Evolutionary conservation across 2,888 invertebrate species (phyloP).

Genomic region (Drosophila meridiana): DNA sequence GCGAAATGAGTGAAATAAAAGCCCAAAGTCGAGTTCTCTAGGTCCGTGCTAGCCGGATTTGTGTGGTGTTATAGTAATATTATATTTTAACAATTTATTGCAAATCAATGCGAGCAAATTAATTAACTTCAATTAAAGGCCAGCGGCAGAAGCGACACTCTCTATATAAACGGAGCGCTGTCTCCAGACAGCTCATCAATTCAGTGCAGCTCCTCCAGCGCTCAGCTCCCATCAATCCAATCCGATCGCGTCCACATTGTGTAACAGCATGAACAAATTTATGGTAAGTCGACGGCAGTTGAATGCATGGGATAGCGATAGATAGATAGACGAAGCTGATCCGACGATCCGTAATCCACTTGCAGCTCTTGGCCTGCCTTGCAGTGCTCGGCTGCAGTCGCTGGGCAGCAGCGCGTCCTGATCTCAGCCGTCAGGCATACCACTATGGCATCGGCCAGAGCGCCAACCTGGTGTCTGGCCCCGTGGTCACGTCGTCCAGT

Average conservation of each 20-base stretch:
- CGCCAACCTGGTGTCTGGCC: constrained; percentile 47
- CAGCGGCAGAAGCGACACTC: constrained; percentile 11
- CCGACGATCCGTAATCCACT: not conserved
- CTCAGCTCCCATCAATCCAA: constrained; percentile 38
- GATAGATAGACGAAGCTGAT: not conserved
- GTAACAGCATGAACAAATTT: constrained; percentile 71
- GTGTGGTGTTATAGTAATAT: constrained; percentile 60
- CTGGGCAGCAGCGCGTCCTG: constrained; percentile 73
- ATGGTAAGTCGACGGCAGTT: constrained; percentile 67
- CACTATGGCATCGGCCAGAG: constrained; percentile 70
- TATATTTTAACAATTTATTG: constrained; percentile 65
- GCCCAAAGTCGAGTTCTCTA: constrained; percentile 14
- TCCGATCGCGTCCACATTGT: constrained; percentile 5
- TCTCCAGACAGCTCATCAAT: constrained; percentile 55
- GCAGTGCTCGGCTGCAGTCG: constrained; percentile 55
- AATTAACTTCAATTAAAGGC: constrained; percentile 82
- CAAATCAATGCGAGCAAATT: constrained; percentile 73
- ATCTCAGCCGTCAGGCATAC: constrained; percentile 80
- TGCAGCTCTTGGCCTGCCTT: constrained; percentile 72
- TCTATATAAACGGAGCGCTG: constrained; percentile 63
- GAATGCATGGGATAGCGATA: not conserved
- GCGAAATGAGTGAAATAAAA: constrained; percentile 15
- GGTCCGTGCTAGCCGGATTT: constrained; percentile 69
- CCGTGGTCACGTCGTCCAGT: constrained; percentile 34
- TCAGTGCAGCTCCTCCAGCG: constrained; percentile 60